A percentile compares a stretch with the other conserved stretches of the same genome.
Evolutionary conservation across 1,140 invertebrate species (phyloP).

Genomic region (Tetragnatha versicolor): DNA sequence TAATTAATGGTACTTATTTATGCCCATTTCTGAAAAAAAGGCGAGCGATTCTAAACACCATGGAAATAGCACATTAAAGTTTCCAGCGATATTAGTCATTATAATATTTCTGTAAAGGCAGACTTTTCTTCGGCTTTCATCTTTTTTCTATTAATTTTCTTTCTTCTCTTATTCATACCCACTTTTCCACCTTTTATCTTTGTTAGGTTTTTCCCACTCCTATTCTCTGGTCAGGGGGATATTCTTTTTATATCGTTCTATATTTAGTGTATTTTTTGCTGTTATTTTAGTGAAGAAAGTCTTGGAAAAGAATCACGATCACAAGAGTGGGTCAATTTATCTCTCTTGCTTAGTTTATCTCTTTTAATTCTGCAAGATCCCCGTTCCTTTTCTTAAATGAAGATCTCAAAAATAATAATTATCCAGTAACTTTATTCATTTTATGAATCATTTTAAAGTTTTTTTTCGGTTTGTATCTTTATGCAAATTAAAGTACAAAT

Average conservation of each 20-base stretch:
- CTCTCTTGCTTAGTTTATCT: constrained; percentile 23
- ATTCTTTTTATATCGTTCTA: constrained; percentile 39
- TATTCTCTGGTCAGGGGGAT: constrained; percentile 6
- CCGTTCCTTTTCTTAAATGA: too few species aligned
- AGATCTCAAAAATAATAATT: too few species aligned
- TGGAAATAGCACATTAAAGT: constrained; percentile 39
- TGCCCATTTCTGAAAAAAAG: constrained; percentile 8
- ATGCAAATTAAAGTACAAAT: too few species aligned
- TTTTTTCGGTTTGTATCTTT: too few species aligned
- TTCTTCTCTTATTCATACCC: constrained; percentile 30
- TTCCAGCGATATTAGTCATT: constrained; percentile 37
- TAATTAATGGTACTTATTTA: constrained; percentile 39
- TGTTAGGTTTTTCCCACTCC: constrained; percentile 11
- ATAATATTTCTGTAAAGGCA: constrained; percentile 40
- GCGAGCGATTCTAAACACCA: constrained; percentile 33
- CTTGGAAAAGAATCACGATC: constrained; percentile 21
- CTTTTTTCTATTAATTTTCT: constrained; percentile 35
- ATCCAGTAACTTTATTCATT: too few species aligned
- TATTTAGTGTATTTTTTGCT: constrained; percentile 21
- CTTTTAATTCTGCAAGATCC: constrained; percentile 29
- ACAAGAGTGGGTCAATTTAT: constrained; percentile 33
- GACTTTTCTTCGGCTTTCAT: constrained; percentile 28
- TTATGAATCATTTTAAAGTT: too few species aligned
- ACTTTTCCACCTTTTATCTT: constrained; percentile 16
- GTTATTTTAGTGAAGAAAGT: constrained; percentile 22